These are phyloP conservation scores for Cinclus cinclus DNA, from an alignment of 2,113 vertebrate genomes.

Conservation along the genomic window DNA sequence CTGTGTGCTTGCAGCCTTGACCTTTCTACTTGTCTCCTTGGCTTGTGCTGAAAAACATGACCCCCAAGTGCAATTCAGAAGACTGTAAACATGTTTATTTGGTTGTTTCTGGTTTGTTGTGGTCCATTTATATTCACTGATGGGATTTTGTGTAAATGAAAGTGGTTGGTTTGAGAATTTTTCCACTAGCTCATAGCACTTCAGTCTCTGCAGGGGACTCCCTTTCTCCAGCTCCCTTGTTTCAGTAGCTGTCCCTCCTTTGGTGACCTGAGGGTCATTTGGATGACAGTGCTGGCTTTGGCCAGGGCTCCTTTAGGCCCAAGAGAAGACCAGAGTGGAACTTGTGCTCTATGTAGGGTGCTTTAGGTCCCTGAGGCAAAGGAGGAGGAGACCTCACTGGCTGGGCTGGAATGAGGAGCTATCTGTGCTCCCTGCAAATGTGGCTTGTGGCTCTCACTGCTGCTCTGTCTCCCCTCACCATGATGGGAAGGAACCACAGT, in stretches of 20 bases:
- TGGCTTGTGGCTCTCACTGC: not conserved
- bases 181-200: not conserved
- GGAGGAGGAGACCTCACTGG: not conserved
- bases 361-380: not conserved
- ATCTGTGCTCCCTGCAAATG: not conserved
- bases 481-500: not conserved
- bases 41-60: not conserved
- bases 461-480: not conserved
- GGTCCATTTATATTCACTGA: not conserved
- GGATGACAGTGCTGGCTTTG: not conserved
- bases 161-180: not conserved
- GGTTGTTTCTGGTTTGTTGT: not conserved
- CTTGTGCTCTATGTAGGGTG: rapidly evolving
- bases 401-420: not conserved
- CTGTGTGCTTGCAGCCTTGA: not conserved
- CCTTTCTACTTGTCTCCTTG: not conserved
- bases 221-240: not conserved
- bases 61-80: not conserved
- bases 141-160: conserved; percentile 21
- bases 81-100: not conserved
- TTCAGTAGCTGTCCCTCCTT: not conserved
- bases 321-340: not conserved
- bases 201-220: not conserved
- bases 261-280: not conserved
- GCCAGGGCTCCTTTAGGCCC: not conserved